phyloP scores from a whole-genome alignment of 2,888 invertebrate genomes.

The Leucophenga montana region DNA sequence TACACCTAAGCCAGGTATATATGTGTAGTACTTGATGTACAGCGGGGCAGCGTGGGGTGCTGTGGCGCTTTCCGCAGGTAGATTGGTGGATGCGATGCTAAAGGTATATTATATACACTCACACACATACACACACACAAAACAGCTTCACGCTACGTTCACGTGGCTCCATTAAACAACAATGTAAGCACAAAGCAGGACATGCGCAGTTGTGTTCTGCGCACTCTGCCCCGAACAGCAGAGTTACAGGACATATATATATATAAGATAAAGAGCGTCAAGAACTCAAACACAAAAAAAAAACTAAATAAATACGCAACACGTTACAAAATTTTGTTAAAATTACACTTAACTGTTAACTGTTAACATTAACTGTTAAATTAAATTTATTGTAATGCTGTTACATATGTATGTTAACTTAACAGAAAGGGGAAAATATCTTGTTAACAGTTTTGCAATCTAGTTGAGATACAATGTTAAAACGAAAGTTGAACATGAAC shows the following conservation, averaged over 20 bases:
- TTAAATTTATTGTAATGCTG: slow-evolving; percentile 2
- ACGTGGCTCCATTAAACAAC: too few relatives aligned
- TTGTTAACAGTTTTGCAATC: too few relatives aligned
- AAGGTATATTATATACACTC: slow-evolving; percentile 68
- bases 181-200: too few relatives aligned
- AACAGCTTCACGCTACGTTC: too few relatives aligned
- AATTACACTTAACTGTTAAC: neutral
- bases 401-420: slow-evolving; percentile 11
- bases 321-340: neutral
- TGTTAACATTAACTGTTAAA: neutral
- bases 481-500: too few relatives aligned
- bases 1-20: slow-evolving; percentile 23
- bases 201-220: too few relatives aligned
- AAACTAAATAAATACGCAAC: neutral
- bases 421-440: slow-evolving; percentile 39
- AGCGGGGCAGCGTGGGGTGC: slow-evolving; percentile 43
- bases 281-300: slow-evolving; percentile 39
- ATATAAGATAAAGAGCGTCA: too few relatives aligned
- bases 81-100: slow-evolving; percentile 73
- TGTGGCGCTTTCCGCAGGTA: slow-evolving; percentile 69
- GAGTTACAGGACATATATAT: too few relatives aligned
- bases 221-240: slow-evolving; percentile 1
- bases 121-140: slow-evolving; percentile 8
- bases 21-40: slow-evolving; percentile 37
- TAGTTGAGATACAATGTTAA: too few relatives aligned